A percentile compares a stretch with the other conserved stretches of the same genome.
Conservation (phyloP, 1,140 invertebrate genomes). For the Brachionus angularis region DNA sequence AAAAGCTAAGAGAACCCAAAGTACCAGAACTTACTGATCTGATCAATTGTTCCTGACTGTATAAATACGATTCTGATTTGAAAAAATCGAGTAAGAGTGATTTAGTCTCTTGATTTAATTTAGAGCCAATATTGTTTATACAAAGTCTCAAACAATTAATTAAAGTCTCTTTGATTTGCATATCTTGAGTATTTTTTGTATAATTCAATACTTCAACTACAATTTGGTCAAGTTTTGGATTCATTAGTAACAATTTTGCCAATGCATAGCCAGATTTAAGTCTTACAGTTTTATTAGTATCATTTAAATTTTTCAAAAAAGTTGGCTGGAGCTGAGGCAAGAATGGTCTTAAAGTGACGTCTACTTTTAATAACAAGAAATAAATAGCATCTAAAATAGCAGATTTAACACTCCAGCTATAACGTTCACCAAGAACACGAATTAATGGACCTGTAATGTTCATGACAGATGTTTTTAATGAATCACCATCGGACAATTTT, state of each 20-base stretch:
- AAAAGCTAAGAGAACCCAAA: constrained; percentile 75
- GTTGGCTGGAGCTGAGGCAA: constrained; percentile 95
- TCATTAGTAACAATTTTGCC: constrained; percentile 81
- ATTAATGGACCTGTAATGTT: constrained; percentile 95
- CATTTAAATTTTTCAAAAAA: constrained; percentile 86
- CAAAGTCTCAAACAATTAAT: constrained; percentile 79
- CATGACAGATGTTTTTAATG: constrained; percentile 87
- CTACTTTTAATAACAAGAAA: constrained; percentile 76
- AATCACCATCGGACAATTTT: constrained; percentile 66
- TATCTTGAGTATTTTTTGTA: constrained; percentile 77
- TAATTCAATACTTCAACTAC: constrained; percentile 83
- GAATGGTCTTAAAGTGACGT: constrained; percentile 86
- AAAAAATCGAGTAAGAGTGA: constrained; percentile 72
- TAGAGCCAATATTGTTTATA: constrained; percentile 75
- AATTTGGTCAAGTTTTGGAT: constrained; percentile 75
- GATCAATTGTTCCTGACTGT: constrained; percentile 73
- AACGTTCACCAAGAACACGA: constrained; percentile 90
- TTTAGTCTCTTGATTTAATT: constrained; percentile 76
- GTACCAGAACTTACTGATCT: constrained; percentile 77
- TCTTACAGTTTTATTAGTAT: constrained; percentile 77
- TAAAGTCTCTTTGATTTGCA: constrained; percentile 79
- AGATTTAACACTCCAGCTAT: constrained; percentile 84
- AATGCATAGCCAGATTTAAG: constrained; percentile 81
- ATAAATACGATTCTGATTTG: constrained; percentile 62
- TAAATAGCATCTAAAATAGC: constrained; percentile 90